Conservation (phyloP, 2,797 vertebrate genomes). For the Eremophila alpestris region DNA sequence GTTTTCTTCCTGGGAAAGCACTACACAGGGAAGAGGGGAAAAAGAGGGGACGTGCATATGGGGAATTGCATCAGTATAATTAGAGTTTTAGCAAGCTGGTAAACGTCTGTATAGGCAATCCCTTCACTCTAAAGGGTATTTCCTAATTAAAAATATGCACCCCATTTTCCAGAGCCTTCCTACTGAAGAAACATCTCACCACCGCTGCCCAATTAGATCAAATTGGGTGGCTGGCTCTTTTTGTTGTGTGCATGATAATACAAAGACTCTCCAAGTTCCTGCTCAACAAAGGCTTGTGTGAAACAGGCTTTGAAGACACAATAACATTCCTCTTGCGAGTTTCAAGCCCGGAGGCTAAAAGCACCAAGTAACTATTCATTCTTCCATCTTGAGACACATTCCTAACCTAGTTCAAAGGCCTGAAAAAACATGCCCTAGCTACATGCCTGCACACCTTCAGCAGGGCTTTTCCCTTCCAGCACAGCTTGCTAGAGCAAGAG, state of each 20-base stretch:
- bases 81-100: background rate
- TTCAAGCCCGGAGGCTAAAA: constrained; percentile 78
- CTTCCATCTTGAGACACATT: constrained; percentile 80
- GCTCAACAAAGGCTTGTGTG: constrained; percentile 71
- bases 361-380: constrained; percentile 77
- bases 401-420: constrained; percentile 81
- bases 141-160: constrained; percentile 30
- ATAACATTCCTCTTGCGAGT: constrained; percentile 79
- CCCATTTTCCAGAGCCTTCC: constrained; percentile 34
- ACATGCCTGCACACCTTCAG: constrained; percentile 73
- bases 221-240: constrained; percentile 65
- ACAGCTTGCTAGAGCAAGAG: constrained; percentile 24
- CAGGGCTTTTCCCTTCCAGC: constrained; percentile 51
- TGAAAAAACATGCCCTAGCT: constrained; percentile 73
- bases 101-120: background rate
- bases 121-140: background rate
- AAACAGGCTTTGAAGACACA: constrained; percentile 81
- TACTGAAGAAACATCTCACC: constrained; percentile 13
- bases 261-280: constrained; percentile 69
- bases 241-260: constrained; percentile 65
- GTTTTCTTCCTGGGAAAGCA: background rate
- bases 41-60: background rate
- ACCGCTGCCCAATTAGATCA: constrained; percentile 64
- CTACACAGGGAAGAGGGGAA: background rate
- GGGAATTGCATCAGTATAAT: background rate